Percentiles rank a stretch among this genome's conserved stretches.
Evolutionary conservation across 2,113 vertebrate species (phyloP).

Genomic region (Colistium nudipinnis): DNA sequence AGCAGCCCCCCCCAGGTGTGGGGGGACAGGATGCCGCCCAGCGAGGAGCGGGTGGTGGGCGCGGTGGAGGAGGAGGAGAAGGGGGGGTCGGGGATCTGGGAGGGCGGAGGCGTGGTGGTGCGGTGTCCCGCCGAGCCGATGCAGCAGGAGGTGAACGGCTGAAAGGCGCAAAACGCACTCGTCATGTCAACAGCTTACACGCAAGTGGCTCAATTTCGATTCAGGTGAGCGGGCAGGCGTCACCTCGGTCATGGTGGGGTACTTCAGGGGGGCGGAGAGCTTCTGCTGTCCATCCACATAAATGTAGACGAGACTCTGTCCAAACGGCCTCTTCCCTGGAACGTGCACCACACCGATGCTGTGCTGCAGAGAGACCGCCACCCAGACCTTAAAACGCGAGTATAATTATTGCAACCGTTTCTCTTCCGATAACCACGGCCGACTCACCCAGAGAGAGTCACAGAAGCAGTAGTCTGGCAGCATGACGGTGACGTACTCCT

Average conservation of each 20-base stretch:
- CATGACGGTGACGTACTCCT: slow-evolving; percentile 95
- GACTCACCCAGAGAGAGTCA: slow-evolving; percentile 96
- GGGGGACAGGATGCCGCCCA: slow-evolving; percentile 89
- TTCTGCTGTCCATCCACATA: slow-evolving; percentile 97
- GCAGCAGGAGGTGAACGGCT: slow-evolving; percentile 95
- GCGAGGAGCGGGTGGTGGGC: slow-evolving; percentile 86
- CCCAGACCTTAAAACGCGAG: no score
- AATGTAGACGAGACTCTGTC: slow-evolving; percentile 94
- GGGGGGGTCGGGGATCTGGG: slow-evolving; percentile 95
- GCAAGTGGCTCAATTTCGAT: no score
- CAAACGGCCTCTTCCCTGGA: slow-evolving; percentile 96
- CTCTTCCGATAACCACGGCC: no score
- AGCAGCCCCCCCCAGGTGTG: slow-evolving; percentile 86
- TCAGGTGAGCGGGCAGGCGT: no score
- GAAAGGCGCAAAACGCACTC: no score
- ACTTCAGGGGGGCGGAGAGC: slow-evolving; percentile 91
- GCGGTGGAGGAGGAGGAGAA: slow-evolving; percentile 86
- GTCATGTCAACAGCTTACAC: no score
- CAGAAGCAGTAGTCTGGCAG: slow-evolving; percentile 96
- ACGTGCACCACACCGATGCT: slow-evolving; percentile 93
- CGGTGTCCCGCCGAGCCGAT: slow-evolving; percentile 97
- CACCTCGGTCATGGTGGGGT: slow-evolving; percentile 95
- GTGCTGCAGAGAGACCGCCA: slow-evolving; percentile 83
- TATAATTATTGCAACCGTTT: no score
- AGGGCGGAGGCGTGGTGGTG: slow-evolving; percentile 96